phyloP scores from a whole-genome alignment of 2,797 vertebrate genomes.

The Phaenicophaeus curvirostris region DNA sequence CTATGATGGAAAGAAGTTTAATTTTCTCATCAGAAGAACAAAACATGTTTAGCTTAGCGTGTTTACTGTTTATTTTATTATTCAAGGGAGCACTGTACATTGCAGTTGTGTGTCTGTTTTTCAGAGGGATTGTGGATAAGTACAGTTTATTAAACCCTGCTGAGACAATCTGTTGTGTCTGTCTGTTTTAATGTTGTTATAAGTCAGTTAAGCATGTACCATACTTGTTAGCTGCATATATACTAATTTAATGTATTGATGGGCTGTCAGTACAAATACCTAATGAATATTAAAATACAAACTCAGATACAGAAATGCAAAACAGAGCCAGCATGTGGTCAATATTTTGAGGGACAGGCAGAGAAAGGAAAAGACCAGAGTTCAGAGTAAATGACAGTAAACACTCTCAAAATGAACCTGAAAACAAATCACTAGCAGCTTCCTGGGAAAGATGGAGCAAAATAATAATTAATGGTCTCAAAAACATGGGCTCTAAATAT shows the following conservation, averaged over 20 bases:
- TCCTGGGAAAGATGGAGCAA: constrained; percentile 3
- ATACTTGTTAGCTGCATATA: constrained; percentile 49
- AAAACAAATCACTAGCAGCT: constrained; percentile 55
- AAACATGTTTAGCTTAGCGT: neutral
- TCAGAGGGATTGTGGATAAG: constrained; percentile 43
- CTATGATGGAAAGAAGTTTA: neutral
- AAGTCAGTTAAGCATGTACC: constrained; percentile 60
- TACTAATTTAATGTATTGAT: constrained; percentile 68
- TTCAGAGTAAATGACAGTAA: constrained; percentile 52
- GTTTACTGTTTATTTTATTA: constrained; percentile 13
- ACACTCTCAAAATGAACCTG: constrained; percentile 55
- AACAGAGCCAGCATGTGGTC: constrained; percentile 54
- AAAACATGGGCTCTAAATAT: constrained; percentile 18
- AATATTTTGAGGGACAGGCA: constrained; percentile 50
- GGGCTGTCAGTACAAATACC: constrained; percentile 55
- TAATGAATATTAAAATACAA: constrained; percentile 66
- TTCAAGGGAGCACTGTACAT: neutral
- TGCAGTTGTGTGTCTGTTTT: constrained; percentile 34
- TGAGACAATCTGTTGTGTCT: constrained; percentile 66
- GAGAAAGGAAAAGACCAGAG: constrained; percentile 50
- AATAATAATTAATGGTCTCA: constrained; percentile 44
- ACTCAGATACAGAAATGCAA: constrained; percentile 57
- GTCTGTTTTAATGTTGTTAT: constrained; percentile 63
- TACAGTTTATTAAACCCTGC: constrained; percentile 63
- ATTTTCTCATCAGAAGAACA: constrained; percentile 19